These are phyloP conservation scores for Oreochromis aureus DNA, from an alignment of 2,113 vertebrate species.

Conservation along the genomic window DNA sequence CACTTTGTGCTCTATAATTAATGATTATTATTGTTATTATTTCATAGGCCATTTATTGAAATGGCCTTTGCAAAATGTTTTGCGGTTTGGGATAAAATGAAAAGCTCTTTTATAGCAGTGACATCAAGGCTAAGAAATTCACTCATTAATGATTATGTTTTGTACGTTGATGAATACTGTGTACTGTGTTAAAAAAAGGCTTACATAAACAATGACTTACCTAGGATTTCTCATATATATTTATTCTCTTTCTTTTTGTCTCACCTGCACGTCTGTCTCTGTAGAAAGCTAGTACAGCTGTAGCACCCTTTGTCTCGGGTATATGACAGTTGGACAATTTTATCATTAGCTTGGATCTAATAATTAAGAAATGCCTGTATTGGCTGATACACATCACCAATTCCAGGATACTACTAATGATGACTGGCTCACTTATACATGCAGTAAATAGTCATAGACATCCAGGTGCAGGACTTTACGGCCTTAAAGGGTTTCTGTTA, in stretches of 20 bases:
- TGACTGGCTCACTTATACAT: not conserved
- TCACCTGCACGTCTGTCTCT: not conserved
- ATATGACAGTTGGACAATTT: not conserved
- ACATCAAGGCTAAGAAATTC: not conserved
- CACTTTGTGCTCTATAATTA: not conserved
- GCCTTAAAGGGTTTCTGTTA: not conserved
- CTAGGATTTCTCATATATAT: not conserved
- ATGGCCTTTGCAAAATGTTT: not conserved
- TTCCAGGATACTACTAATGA: not conserved
- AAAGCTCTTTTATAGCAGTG: not conserved
- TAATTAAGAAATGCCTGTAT: not conserved
- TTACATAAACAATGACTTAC: not conserved
- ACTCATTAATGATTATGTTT: not conserved
- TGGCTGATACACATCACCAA: not conserved
- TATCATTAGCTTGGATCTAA: not conserved
- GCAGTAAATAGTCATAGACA: not conserved
- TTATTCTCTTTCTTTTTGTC: not conserved
- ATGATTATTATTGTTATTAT: not conserved
- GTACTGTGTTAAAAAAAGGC: not conserved
- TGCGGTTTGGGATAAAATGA: not conserved
- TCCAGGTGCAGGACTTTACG: not conserved
- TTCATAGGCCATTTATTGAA: not conserved
- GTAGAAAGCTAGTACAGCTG: not conserved
- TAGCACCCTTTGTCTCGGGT: accelerated
- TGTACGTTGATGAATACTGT: not conserved